Evolutionary conservation across 2,797 vertebrate species (phyloP).

Genomic region (Lophotriccus pileatus): DNA sequence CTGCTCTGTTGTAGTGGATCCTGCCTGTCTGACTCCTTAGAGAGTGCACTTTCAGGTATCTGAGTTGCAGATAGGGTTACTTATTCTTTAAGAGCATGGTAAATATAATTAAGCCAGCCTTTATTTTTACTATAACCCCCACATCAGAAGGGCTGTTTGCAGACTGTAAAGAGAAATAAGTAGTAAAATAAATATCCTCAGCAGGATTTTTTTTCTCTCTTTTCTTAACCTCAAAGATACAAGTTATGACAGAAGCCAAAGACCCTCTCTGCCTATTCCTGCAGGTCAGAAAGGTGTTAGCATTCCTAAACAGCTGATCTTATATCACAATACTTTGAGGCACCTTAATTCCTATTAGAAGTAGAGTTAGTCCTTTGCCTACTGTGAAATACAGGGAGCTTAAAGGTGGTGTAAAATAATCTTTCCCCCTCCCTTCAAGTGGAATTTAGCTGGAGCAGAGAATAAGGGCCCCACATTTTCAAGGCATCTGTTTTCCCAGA

Average conservation of each 20-base stretch:
- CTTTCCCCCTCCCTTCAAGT: background rate
- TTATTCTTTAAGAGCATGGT: background rate
- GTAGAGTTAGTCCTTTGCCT: background rate
- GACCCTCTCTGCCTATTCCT: background rate
- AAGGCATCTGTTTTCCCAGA: background rate
- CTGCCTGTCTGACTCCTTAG: background rate
- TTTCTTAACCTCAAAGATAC: background rate
- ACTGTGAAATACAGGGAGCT: background rate
- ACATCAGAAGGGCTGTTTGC: background rate
- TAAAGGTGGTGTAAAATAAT: background rate
- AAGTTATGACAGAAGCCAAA: background rate
- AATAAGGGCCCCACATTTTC: background rate
- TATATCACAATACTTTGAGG: background rate
- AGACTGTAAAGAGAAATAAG: background rate
- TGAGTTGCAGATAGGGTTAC: background rate
- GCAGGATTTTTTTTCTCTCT: background rate
- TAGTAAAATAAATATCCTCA: background rate
- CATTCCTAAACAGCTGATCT: background rate
- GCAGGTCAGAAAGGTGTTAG: background rate
- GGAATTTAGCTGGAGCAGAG: conserved; percentile 9
- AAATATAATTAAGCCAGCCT: background rate
- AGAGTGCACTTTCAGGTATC: background rate
- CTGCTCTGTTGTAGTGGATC: background rate
- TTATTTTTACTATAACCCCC: background rate
- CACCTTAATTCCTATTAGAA: background rate